Evolutionary conservation across 1,140 invertebrate genomes (phyloP).

Genomic region (Ctenoplectra terminalis): DNA sequence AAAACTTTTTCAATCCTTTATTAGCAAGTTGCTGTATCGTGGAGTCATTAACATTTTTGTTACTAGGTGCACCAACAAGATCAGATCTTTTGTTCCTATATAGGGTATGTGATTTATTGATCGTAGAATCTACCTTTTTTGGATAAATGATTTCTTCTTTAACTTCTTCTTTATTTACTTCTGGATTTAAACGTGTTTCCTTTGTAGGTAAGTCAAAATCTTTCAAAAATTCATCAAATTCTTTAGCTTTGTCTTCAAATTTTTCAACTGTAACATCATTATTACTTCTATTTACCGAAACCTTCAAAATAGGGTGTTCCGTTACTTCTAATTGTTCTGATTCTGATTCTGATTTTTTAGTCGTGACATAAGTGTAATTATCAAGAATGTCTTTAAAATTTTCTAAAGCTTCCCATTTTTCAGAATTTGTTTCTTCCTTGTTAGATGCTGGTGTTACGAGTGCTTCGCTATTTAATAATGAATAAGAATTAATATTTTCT

Average conservation of each 20-base stretch:
- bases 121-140: conserved; percentile 55
- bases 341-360: conserved; percentile 57
- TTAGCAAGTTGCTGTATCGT: conserved; percentile 74
- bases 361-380: conserved; percentile 45
- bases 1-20: conserved; percentile 76
- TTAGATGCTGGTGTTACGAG: conserved; percentile 52
- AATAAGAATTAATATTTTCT: conserved; percentile 45
- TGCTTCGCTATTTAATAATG: conserved; percentile 34
- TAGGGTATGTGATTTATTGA: background rate
- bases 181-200: conserved; percentile 5
- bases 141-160: conserved; percentile 52
- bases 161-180: conserved; percentile 27
- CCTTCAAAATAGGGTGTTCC: conserved; percentile 60
- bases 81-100: background rate
- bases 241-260: conserved; percentile 76
- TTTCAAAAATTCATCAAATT: conserved; percentile 79
- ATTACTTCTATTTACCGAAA: conserved; percentile 51
- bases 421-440: conserved; percentile 36
- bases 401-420: conserved; percentile 37
- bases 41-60: conserved; percentile 70
- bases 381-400: conserved; percentile 48
- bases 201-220: conserved; percentile 75
- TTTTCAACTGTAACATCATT: conserved; percentile 41
- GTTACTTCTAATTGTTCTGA: conserved; percentile 61
- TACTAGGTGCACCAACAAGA: conserved; percentile 58